Evolutionary conservation across 2,797 vertebrate genomes (phyloP).

Genomic region (Xerus rutilus): DNA sequence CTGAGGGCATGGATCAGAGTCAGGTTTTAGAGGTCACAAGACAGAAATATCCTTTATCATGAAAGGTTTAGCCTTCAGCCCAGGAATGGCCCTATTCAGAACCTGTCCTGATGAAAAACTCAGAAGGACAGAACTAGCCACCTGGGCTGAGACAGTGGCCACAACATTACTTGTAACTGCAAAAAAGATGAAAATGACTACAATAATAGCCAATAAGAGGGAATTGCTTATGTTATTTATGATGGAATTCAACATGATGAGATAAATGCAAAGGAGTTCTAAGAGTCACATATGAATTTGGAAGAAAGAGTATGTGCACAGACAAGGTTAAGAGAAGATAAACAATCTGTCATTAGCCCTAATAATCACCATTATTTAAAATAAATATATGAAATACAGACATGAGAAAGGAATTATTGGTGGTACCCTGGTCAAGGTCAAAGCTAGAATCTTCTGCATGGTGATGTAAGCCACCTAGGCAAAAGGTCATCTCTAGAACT

Average conservation of each 20-base stretch:
- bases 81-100: not conserved
- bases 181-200: not conserved
- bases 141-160: not conserved
- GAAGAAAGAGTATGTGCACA: not conserved
- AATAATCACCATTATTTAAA: not conserved
- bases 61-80: not conserved
- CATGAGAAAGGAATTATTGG: not conserved
- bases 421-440: not conserved
- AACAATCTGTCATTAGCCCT: not conserved
- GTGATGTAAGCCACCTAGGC: too few relatives aligned
- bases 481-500: not conserved
- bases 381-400: not conserved
- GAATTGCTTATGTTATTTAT: not conserved
- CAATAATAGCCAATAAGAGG: not conserved
- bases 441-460: not conserved
- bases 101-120: not conserved
- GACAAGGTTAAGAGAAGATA: not conserved
- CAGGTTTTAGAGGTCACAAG: fast-evolving
- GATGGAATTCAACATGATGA: not conserved
- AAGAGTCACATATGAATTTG: not conserved
- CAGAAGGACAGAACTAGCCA: not conserved
- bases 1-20: not conserved
- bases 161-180: not conserved
- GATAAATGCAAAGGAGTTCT: not conserved
- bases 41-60: not conserved